These are phyloP conservation scores for Belonocnema kinseyi DNA, from an alignment of 1,140 invertebrate genomes.

Conservation along the genomic window DNA sequence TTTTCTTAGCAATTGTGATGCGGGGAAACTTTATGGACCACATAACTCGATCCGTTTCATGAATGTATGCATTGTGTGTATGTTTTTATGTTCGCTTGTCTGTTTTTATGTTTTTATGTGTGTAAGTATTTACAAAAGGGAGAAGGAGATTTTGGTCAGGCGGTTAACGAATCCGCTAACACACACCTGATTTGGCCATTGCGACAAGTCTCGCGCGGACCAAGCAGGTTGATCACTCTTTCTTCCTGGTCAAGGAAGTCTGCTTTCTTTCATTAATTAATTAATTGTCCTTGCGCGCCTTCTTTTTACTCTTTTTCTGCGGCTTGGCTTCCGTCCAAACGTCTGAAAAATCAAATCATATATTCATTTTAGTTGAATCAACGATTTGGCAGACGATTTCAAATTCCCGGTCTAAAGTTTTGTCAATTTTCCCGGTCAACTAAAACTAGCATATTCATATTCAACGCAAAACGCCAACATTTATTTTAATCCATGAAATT, in stretches of 20 bases:
- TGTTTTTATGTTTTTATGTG: too few relatives aligned
- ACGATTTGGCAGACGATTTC: too few relatives aligned
- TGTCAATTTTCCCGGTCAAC: too few relatives aligned
- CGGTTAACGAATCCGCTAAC: conserved; percentile 49
- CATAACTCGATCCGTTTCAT: conserved; percentile 46
- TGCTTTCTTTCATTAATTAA: conserved; percentile 63
- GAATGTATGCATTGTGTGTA: neutral
- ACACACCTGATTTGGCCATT: conserved; percentile 54
- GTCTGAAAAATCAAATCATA: conserved; percentile 72
- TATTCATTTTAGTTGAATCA: neutral
- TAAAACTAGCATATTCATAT: too few relatives aligned
- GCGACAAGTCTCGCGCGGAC: conserved; percentile 50
- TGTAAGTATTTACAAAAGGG: conserved; percentile 50
- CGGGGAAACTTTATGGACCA: conserved; percentile 30
- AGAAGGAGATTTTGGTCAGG: conserved; percentile 57
- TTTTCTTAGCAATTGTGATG: conserved; percentile 32
- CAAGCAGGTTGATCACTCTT: conserved; percentile 46
- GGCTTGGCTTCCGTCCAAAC: conserved; percentile 81
- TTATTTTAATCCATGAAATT: too few relatives aligned
- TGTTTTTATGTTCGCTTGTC: too few relatives aligned
- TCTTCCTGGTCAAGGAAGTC: conserved; percentile 51
- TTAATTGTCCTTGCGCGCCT: conserved; percentile 82
- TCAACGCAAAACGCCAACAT: too few relatives aligned
- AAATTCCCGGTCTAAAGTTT: too few relatives aligned
- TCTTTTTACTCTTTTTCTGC: conserved; percentile 82